A percentile compares a stretch with the other conserved stretches of the same genome.
These are phyloP conservation scores for Sinohyriopsis cumingii DNA, from an alignment of 2,888 invertebrate species.

Conservation along the genomic window DNA sequence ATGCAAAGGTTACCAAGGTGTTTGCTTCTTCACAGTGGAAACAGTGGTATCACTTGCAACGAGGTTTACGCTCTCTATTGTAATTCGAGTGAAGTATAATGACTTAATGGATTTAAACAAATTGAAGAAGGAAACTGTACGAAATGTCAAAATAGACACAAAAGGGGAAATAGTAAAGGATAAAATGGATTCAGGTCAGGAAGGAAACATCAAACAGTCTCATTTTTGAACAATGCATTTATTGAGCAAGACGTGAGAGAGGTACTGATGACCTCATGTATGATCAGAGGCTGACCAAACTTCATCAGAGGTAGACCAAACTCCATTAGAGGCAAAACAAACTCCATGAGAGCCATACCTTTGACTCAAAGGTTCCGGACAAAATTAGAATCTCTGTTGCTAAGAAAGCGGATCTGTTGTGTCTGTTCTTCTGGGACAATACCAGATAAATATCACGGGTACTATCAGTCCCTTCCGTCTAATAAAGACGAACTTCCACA, in stretches of 20 bases:
- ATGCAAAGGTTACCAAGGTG: not conserved
- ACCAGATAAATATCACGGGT: not conserved
- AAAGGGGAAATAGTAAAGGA: not conserved
- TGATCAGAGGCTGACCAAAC: not conserved
- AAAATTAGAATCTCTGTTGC: slow-evolving; percentile 3
- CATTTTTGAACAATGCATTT: not conserved
- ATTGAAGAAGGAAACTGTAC: not conserved
- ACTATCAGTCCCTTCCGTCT: not conserved
- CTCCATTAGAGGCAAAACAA: no score
- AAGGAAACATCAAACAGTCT: slow-evolving; percentile 4
- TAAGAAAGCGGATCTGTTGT: slow-evolving; percentile 5
- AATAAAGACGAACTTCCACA: not conserved
- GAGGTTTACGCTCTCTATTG: no score
- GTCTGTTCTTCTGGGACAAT: not conserved
- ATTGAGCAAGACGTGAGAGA: not conserved
- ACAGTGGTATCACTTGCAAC: no score
- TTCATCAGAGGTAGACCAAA: not conserved
- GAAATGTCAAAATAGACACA: not conserved
- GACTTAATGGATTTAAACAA: no score
- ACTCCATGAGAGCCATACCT: no score
- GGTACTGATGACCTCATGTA: not conserved
- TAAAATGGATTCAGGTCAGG: slow-evolving; percentile 3
- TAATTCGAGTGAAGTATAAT: no score
- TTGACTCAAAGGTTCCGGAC: not conserved
- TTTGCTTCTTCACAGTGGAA: no score